These are phyloP conservation scores for Pristiophorus japonicus DNA, from an alignment of 2,113 vertebrate genomes.

Conservation along the genomic window DNA sequence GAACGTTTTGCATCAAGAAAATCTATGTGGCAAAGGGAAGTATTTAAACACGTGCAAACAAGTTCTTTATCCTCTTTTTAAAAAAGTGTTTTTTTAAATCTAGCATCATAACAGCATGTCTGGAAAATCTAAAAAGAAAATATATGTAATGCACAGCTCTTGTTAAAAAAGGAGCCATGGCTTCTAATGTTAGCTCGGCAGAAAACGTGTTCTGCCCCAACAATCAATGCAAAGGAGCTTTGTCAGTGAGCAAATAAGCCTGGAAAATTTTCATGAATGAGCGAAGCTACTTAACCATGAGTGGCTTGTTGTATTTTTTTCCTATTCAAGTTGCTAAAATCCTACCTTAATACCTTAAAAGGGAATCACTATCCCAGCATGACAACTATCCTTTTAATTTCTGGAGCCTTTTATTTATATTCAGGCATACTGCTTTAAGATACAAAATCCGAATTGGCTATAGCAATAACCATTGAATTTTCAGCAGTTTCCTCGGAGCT, in stretches of 20 bases:
- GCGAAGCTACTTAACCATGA: constrained; percentile 1
- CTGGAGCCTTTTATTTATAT: not conserved
- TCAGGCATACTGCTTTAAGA: too few species aligned
- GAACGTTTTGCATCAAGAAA: not conserved
- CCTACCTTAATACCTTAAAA: not conserved
- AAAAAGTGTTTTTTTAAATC: not conserved
- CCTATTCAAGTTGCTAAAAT: constrained; percentile 1
- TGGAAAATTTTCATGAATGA: constrained; percentile 7
- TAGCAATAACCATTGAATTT: not conserved
- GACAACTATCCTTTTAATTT: not conserved
- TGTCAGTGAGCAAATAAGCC: constrained; percentile 10
- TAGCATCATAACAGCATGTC: not conserved
- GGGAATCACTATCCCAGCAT: not conserved
- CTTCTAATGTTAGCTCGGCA: not conserved
- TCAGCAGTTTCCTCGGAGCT: not conserved
- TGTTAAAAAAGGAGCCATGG: constrained; percentile 14
- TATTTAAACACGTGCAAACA: constrained; percentile 8
- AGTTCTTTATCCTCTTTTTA: not conserved
- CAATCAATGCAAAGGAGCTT: constrained; percentile 27
- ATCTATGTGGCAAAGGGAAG: not conserved
- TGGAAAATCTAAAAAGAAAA: constrained; percentile 19
- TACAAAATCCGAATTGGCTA: not conserved
- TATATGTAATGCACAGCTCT: constrained; percentile 8
- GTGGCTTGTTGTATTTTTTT: not conserved
- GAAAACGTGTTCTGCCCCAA: not conserved